A percentile compares a stretch with the other conserved stretches of the same genome.
phyloP scores from a whole-genome alignment of 2,113 vertebrate species.

The Thamnophis sirtalis region DNA sequence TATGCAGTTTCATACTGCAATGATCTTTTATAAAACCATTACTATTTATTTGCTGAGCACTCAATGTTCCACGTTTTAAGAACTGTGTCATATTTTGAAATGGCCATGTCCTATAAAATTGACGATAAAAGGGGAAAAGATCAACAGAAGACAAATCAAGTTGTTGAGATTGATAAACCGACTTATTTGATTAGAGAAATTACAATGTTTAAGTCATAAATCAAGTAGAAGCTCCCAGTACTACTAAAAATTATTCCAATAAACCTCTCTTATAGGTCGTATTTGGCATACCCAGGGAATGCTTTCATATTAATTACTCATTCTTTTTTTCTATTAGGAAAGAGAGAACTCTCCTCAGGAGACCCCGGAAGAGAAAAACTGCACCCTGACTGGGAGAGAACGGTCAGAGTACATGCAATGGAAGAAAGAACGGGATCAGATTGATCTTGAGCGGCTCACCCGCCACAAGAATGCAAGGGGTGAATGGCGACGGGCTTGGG shows the following conservation, averaged over 20 bases:
- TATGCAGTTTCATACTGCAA: neutral
- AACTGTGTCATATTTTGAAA: neutral
- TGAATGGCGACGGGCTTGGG: conserved; percentile 96
- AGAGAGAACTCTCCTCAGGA: conserved; percentile 51
- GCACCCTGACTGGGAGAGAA: conserved; percentile 73
- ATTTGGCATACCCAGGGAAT: neutral
- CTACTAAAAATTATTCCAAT: neutral
- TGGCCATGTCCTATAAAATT: neutral
- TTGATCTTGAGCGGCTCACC: conserved; percentile 87
- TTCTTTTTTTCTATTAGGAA: conserved; percentile 53
- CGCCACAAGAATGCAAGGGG: conserved; percentile 91
- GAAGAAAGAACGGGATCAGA: conserved; percentile 91
- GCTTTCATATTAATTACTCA: neutral
- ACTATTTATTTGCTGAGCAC: neutral
- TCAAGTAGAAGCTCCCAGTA: neutral
- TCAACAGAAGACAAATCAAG: neutral
- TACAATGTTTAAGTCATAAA: neutral
- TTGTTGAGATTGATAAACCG: neutral
- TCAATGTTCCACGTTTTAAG: neutral
- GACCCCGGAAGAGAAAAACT: conserved; percentile 62
- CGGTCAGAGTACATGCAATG: conserved; percentile 80
- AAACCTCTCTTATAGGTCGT: accelerated
- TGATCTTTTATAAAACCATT: neutral
- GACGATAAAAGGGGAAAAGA: neutral
- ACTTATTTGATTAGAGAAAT: neutral